A percentile compares a stretch with the other conserved stretches of the same genome.
These are phyloP conservation scores for Orussus abietinus DNA, from an alignment of 1,140 invertebrate species.

Conservation along the genomic window DNA sequence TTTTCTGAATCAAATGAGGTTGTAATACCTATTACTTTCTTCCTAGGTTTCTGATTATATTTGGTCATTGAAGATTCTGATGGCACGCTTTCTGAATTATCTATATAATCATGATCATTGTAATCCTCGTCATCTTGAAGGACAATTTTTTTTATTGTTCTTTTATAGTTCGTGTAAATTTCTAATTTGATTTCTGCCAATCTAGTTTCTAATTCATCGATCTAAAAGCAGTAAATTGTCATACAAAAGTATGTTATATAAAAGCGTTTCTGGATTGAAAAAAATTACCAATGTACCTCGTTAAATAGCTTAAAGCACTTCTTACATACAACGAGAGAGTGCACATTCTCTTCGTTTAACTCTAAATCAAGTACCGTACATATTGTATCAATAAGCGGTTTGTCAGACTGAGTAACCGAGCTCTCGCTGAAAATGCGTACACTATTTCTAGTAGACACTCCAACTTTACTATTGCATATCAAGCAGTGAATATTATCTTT, in stretches of 20 bases:
- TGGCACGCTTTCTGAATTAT: conserved; percentile 32
- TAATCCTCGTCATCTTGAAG: conserved; percentile 35
- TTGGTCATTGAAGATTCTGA: conserved; percentile 13
- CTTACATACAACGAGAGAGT: conserved; percentile 59
- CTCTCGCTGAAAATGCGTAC: conserved; percentile 52
- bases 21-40: conserved; percentile 12
- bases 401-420: conserved; percentile 40
- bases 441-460: conserved; percentile 54
- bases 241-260: conserved; percentile 4
- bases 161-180: conserved; percentile 47
- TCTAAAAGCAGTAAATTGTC: conserved; percentile 35
- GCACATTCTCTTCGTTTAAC: conserved; percentile 50
- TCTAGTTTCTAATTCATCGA: conserved; percentile 58
- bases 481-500: conserved; percentile 49
- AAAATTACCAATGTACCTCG: conserved; percentile 36
- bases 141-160: conserved; percentile 40
- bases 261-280: neutral
- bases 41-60: conserved; percentile 12
- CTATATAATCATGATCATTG: conserved; percentile 49
- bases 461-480: conserved; percentile 56
- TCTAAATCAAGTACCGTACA: conserved; percentile 51
- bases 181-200: conserved; percentile 51
- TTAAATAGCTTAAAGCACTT: conserved; percentile 62
- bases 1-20: conserved; percentile 25
- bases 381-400: conserved; percentile 50